Evolutionary conservation across 2,888 invertebrate genomes (phyloP).

Genomic region (Brachypalpus laphriformis): DNA sequence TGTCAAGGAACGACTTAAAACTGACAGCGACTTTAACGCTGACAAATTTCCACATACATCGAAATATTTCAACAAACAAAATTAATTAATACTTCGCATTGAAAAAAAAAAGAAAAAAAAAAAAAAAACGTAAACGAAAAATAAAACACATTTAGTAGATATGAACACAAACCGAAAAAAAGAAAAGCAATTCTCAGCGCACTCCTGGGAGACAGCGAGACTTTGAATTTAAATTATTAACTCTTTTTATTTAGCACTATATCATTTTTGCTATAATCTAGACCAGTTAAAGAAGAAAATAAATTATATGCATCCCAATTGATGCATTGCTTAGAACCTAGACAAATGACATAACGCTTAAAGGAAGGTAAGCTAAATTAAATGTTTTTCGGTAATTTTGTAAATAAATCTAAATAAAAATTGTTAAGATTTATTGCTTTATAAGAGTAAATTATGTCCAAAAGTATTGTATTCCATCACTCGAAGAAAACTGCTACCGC

Average conservation of each 20-base stretch:
- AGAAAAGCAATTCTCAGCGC: slow-evolving; percentile 49
- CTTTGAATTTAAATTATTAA: slow-evolving; percentile 40
- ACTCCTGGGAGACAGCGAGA: neutral
- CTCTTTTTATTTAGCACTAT: slow-evolving; percentile 25
- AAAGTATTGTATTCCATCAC: slow-evolving; percentile 27
- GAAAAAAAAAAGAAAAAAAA: slow-evolving; percentile 26
- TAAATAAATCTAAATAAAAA: slow-evolving; percentile 45
- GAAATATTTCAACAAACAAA: slow-evolving; percentile 80
- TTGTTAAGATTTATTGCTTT: slow-evolving; percentile 29
- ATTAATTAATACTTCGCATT: slow-evolving; percentile 56
- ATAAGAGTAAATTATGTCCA: slow-evolving; percentile 22
- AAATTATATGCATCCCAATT: slow-evolving; percentile 18
- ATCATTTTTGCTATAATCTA: slow-evolving; percentile 18
- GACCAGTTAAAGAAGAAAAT: neutral
- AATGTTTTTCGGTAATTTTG: slow-evolving; percentile 33
- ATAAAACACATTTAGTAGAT: slow-evolving; percentile 66
- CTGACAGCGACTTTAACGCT: slow-evolving; percentile 80
- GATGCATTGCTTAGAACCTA: slow-evolving; percentile 31
- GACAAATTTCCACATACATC: slow-evolving; percentile 82
- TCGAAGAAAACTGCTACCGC: neutral
- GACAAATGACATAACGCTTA: slow-evolving; percentile 30
- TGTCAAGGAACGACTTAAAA: slow-evolving; percentile 80
- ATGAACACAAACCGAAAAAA: slow-evolving; percentile 72
- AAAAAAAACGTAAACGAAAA: slow-evolving; percentile 29
- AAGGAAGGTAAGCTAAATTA: slow-evolving; percentile 17